Base-by-base conservation (phyloP, 1,140 invertebrate genomes). In the Drosophila melanogaster region DNA sequence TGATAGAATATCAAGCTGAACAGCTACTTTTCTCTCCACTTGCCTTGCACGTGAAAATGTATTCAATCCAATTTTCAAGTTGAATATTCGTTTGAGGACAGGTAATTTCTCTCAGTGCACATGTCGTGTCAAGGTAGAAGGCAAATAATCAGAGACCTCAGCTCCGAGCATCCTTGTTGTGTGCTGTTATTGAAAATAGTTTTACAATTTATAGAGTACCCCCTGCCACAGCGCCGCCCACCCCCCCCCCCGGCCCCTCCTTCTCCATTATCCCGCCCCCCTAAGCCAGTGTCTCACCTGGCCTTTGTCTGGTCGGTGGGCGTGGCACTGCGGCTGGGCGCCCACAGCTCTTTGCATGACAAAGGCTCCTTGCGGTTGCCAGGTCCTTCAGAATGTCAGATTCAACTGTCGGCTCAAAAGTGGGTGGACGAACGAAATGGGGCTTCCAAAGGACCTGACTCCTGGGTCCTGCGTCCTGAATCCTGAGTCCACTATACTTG, bases 181-280 rank as follows among this genome's bases (percentile, higher is more conserved):
- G 62, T 79, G 73, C 73, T 87, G 65, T 86, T 86, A 86, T 86
- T 86, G 83, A 86, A 86, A 87, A 86, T 86, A 86, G 83, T 86
- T 86, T 79, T 86, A 86, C 83, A 86, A 87, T 86, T 86, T 86
- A 86, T 86, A 87, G 75, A 67, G 83, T 41, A 53, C 57, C 56
- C 54, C 66, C 38, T 26, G 55, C 33, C 33, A 17, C 0, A 3
- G 8, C 30, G 2, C 1, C 30, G 14, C 26, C 30, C 30, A n/a
- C n/a, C n/a, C n/a, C n/a, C n/a, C n/a, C n/a, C n/a, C n/a, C n/a
- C n/a, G n/a, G n/a, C n/a, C n/a, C n/a, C n/a, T n/a, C 22, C 12
- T 30, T n/a, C 5, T 3, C 51, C 53, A 55, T 57, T 57, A 57
- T 57, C 55, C 55, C 46, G 30, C 44, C 51, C 33, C 40, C 17